These are phyloP conservation scores for Cryptotis parvus DNA, from an alignment of 2,113 vertebrate genomes.

Conservation along the genomic window DNA sequence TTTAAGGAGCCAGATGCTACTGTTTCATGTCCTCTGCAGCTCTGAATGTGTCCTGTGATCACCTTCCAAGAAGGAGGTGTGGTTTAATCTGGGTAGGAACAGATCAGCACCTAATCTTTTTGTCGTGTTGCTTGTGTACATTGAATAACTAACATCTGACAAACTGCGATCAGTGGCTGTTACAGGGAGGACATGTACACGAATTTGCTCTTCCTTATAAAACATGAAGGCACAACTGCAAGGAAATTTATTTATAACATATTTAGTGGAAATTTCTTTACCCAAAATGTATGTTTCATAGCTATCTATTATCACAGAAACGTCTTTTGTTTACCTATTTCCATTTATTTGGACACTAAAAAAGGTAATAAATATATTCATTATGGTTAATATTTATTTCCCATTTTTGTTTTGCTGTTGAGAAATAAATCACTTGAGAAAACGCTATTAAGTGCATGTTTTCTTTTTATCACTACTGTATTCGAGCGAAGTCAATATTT, in stretches of 20 bases:
- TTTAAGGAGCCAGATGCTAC: slow-evolving; percentile 86
- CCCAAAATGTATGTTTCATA: slow-evolving; percentile 65
- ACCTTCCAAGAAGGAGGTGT: slow-evolving; percentile 80
- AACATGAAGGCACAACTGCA: slow-evolving; percentile 35
- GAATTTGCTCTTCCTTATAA: slow-evolving; percentile 57
- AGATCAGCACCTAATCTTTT: slow-evolving; percentile 54
- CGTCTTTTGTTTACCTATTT: slow-evolving; percentile 59
- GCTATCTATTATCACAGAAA: slow-evolving; percentile 10
- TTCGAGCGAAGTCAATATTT: slow-evolving; percentile 51
- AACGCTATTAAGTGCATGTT: slow-evolving; percentile 61
- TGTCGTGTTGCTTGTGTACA: slow-evolving; percentile 37
- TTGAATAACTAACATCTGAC: background rate
- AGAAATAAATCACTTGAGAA: slow-evolving; percentile 68
- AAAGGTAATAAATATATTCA: slow-evolving; percentile 66
- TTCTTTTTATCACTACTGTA: slow-evolving; percentile 44
- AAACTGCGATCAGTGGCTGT: background rate
- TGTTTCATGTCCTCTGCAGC: slow-evolving; percentile 77
- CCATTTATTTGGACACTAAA: slow-evolving; percentile 60
- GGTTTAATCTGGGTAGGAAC: slow-evolving; percentile 71
- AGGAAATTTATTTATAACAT: slow-evolving; percentile 41
- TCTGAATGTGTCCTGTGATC: slow-evolving; percentile 83
- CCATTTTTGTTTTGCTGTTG: slow-evolving; percentile 60
- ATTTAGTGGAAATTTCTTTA: slow-evolving; percentile 47
- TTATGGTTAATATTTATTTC: slow-evolving; percentile 67
- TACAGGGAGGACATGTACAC: background rate